Evolutionary conservation across 35 echinoderm and acorn worm species (phyloP).

Genomic region (Lytechinus variegatus): DNA sequence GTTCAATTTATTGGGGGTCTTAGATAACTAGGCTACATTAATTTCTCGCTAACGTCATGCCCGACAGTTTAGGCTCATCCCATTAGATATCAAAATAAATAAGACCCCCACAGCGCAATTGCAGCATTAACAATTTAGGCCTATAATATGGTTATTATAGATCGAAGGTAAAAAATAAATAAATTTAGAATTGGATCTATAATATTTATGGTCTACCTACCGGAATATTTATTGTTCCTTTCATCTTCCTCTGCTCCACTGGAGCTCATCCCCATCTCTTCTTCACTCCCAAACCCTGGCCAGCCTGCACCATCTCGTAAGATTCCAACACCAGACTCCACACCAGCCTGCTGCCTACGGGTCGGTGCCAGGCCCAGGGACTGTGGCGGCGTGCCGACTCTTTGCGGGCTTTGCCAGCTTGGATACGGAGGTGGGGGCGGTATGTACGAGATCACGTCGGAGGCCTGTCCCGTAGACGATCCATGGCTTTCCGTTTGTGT

Average conservation of each 20-base stretch:
- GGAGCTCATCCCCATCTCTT: constrained; percentile 49
- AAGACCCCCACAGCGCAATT: no score
- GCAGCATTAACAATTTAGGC: no score
- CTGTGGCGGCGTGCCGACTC: neutral
- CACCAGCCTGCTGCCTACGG: neutral
- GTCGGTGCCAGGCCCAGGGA: neutral
- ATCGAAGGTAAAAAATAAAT: no score
- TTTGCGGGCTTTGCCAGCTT: neutral
- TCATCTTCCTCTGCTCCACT: constrained; percentile 48
- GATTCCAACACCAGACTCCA: neutral
- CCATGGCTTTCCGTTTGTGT: neutral
- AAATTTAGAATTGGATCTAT: no score
- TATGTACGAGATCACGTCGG: neutral
- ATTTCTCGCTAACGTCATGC: no score
- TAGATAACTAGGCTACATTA: no score
- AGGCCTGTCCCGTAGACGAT: neutral
- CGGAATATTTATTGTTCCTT: constrained; percentile 41
- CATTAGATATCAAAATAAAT: no score
- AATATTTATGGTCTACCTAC: neutral
- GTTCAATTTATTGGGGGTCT: no score
- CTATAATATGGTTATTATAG: no score
- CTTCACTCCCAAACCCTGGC: constrained; percentile 49
- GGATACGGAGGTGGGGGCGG: neutral
- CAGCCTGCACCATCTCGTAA: constrained; percentile 37
- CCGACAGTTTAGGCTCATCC: no score